These are phyloP conservation scores for Phorcus lineatus DNA, from an alignment of 2,888 invertebrate species.

Conservation along the genomic window DNA sequence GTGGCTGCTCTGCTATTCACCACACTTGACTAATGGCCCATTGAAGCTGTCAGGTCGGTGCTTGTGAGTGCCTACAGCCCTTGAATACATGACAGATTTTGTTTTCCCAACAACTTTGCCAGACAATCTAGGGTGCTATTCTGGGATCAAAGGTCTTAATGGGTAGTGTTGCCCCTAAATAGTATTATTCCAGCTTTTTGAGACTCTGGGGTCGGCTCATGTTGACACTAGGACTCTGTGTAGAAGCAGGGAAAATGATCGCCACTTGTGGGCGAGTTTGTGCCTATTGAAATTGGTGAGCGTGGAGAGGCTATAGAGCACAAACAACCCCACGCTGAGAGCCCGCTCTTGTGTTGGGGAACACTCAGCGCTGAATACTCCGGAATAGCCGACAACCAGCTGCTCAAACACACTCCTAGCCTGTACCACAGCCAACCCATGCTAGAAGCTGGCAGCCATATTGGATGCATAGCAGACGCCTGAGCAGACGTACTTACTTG, in stretches of 20 bases:
- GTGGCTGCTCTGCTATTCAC: background rate
- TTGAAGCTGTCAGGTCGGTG: slow-evolving; percentile 34
- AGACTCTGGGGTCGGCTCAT: background rate
- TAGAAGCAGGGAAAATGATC: slow-evolving; percentile 27
- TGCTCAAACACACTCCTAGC: slow-evolving; percentile 26
- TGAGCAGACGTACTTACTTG: slow-evolving; percentile 7
- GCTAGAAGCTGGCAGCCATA: slow-evolving; percentile 26
- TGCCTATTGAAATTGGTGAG: slow-evolving; percentile 23
- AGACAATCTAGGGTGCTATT: slow-evolving; percentile 30
- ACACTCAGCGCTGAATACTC: slow-evolving; percentile 27
- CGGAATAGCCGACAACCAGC: slow-evolving; percentile 24
- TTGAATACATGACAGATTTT: slow-evolving; percentile 31
- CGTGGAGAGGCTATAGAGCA: slow-evolving; percentile 21
- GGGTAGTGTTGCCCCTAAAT: slow-evolving; percentile 28
- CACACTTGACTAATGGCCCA: slow-evolving; percentile 35
- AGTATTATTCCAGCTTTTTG: slow-evolving; percentile 31
- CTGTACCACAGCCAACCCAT: background rate
- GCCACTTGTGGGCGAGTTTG: slow-evolving; percentile 30
- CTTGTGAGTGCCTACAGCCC: slow-evolving; percentile 17
- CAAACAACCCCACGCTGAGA: slow-evolving; percentile 23
- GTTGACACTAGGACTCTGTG: slow-evolving; percentile 14
- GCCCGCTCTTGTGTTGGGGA: slow-evolving; percentile 22
- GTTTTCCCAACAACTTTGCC: slow-evolving; percentile 30
- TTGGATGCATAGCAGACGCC: slow-evolving; percentile 26
- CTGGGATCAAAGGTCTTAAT: slow-evolving; percentile 30